Base-by-base conservation (phyloP, 2,888 invertebrate species). In the Drosophila histrio region DNA sequence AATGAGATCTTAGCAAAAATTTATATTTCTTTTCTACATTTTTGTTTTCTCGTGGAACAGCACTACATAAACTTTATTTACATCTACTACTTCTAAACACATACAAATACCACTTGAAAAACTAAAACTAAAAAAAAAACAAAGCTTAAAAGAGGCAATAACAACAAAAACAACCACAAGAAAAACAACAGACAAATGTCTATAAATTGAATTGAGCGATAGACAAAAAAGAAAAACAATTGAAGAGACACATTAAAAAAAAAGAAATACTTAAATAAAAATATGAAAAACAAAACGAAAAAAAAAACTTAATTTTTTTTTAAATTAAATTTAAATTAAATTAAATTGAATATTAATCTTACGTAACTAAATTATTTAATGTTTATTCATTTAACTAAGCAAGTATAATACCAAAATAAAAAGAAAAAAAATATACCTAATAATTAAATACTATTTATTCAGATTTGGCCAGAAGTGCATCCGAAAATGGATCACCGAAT, bases 101-200 rank as follows among this genome's bases (percentile, higher is more conserved):
- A 57, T 49, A 58, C 22, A 38, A 58, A 43, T 46, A 70, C 53
- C 24, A 34, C 36, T 28, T 39, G 60, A 56, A 72, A 56, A 60
- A n/a, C n/a, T n/a, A 70, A 62, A 74, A 77, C 64, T 67, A 75
- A 62, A 41, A 53, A 59, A 60, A 53, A 67, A 73, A 82, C 72
- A 85, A 87, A 85, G 85, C 78, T 75, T 75, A 72, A 82, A 83
- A 61, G 81, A 85, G 83, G 86, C 83, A 74, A 77, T 54, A 62
- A 63, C 47, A 50, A 61, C 39, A 61, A 41, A 17, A 34, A 46
- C 28, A 54, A 52, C 21, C 41, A 41, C 32, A 30, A 53, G 30
- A 69, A 69, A 44, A 50, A 22, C 28, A 70, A 66, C 63, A 79
- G 68, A 81, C 81, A 63, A 41, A 52, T 68, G 84, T 81, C 80